These are phyloP conservation scores for Chaenodraco wilsoni DNA, from an alignment of 2,797 vertebrate species.

Conservation along the genomic window DNA sequence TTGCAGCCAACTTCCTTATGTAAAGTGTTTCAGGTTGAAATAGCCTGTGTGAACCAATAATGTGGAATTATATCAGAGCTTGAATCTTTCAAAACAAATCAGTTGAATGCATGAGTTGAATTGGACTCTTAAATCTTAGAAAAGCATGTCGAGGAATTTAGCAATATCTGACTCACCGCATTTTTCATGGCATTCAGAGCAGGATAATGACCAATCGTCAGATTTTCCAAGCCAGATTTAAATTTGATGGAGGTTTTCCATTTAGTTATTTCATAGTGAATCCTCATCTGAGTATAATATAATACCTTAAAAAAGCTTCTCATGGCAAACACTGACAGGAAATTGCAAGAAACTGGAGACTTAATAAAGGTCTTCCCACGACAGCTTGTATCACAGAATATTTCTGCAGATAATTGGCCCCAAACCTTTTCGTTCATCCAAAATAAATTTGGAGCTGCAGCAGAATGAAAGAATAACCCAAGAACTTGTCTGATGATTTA, in stretches of 20 bases:
- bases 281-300: conserved; percentile 43
- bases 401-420: conserved; percentile 69
- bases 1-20: background rate
- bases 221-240: conserved; percentile 24
- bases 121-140: conserved; percentile 50
- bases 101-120: conserved; percentile 37
- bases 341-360: conserved; percentile 63
- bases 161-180: conserved; percentile 19
- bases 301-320: conserved; percentile 49
- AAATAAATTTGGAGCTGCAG: conserved; percentile 64
- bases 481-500: conserved; percentile 48
- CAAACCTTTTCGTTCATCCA: conserved; percentile 50
- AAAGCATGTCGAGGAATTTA: conserved; percentile 52
- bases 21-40: conserved; percentile 29
- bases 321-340: conserved; percentile 54
- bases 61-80: conserved; percentile 36
- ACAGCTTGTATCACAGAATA: conserved; percentile 57
- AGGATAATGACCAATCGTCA: conserved; percentile 34
- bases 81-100: conserved; percentile 46
- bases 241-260: conserved; percentile 22
- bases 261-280: conserved; percentile 23
- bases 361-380: conserved; percentile 54
- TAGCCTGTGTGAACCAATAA: conserved; percentile 10
- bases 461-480: conserved; percentile 50
- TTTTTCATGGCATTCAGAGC: conserved; percentile 29